Evolutionary conservation across 30 jellyfish, hydroid and myxozoan species (phyloP).

Genomic region (Nemopilema nomurai): DNA sequence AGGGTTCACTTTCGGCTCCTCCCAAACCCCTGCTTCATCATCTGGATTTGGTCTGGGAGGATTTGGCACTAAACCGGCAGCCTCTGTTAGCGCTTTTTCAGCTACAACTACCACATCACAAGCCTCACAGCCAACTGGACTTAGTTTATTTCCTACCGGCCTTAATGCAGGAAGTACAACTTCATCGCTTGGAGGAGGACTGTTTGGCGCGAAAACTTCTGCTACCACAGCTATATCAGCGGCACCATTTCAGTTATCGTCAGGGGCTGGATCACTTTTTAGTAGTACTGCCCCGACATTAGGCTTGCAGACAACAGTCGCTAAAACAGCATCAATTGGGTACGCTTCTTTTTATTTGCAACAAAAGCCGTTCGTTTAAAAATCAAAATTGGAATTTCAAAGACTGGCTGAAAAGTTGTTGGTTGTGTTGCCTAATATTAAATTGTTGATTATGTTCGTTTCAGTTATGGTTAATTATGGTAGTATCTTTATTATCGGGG

Average conservation of each 20-base stretch:
- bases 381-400: too few species aligned
- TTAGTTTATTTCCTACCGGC: conserved; percentile 31
- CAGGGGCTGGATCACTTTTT: conserved; percentile 31
- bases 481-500: too few species aligned
- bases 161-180: conserved; percentile 23
- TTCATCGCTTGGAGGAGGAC: conserved; percentile 58
- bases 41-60: conserved; percentile 31
- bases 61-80: conserved; percentile 54
- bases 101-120: conserved; percentile 20
- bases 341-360: not conserved
- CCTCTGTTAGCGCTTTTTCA: conserved; percentile 57
- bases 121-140: conserved; percentile 36
- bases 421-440: too few species aligned
- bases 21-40: not conserved
- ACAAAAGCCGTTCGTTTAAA: too few species aligned
- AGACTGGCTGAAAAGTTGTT: too few species aligned
- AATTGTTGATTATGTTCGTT: too few species aligned
- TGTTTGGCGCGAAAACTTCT: conserved; percentile 64
- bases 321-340: conserved; percentile 25
- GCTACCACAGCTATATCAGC: conserved; percentile 35
- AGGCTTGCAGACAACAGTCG: not conserved
- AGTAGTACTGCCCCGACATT: conserved; percentile 8
- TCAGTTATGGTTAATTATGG: too few species aligned
- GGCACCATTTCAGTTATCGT: conserved; percentile 55
- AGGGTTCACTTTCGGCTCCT: conserved; percentile 28